These are phyloP conservation scores for Neoitamus cyanurus DNA, from an alignment of 2,888 invertebrate genomes.

Conservation along the genomic window DNA sequence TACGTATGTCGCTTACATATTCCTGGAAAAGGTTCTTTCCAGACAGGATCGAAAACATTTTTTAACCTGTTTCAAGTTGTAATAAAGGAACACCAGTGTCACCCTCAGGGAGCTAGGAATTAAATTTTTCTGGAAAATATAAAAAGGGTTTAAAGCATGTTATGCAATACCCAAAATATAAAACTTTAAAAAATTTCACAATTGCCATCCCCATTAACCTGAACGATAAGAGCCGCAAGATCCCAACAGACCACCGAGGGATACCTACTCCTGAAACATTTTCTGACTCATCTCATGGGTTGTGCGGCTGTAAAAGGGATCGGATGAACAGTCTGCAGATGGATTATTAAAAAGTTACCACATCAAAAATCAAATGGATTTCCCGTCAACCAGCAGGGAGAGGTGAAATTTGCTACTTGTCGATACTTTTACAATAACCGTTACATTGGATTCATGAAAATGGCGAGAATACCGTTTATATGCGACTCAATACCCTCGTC, in stretches of 20 bases:
- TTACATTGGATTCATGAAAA: neutral
- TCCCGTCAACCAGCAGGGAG: neutral
- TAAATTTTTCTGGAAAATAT: neutral
- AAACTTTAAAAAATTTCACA: neutral
- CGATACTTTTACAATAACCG: slow-evolving; percentile 22
- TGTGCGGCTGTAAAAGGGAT: neutral
- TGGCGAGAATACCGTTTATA: slow-evolving; percentile 6
- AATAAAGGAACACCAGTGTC: no score
- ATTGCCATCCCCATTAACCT: neutral
- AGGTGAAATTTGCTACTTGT: neutral
- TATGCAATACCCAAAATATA: no score
- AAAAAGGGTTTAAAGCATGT: neutral
- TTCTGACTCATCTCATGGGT: neutral
- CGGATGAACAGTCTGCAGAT: neutral
- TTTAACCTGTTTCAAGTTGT: neutral
- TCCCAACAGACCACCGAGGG: neutral
- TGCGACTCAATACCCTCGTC: neutral
- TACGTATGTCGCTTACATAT: neutral
- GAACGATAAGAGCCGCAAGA: neutral
- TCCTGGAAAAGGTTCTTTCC: neutral
- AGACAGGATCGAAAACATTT: neutral
- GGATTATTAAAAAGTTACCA: slow-evolving; percentile 16
- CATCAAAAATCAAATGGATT: slow-evolving; percentile 29
- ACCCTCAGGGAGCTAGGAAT: neutral
- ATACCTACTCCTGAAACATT: neutral